Conservation (phyloP, 1,140 invertebrate species). For the Berghia stephanieae region DNA sequence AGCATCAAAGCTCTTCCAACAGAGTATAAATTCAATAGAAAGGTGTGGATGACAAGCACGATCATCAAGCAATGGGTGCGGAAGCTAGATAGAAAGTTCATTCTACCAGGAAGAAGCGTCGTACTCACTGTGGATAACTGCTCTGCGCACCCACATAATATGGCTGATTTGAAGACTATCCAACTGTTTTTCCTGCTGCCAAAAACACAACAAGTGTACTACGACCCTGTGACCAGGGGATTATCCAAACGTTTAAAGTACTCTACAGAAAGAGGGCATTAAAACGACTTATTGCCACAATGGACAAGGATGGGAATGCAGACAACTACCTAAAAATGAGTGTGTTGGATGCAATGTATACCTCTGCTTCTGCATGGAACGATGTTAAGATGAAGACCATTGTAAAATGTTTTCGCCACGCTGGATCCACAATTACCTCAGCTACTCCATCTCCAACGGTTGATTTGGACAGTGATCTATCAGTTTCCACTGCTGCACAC, state of each 20-base stretch:
- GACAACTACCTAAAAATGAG: neutral
- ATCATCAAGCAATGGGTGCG: slow-evolving; percentile 38
- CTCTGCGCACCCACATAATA: slow-evolving; percentile 38
- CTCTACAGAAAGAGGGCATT: neutral
- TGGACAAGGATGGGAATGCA: neutral
- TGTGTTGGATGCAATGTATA: neutral
- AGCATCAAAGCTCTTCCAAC: slow-evolving; percentile 39
- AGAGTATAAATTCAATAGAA: slow-evolving; percentile 36
- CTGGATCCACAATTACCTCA: slow-evolving; percentile 17
- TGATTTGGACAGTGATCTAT: no score
- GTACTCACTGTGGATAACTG: slow-evolving; percentile 39
- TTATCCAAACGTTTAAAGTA: neutral
- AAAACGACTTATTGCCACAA: neutral
- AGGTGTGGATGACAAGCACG: slow-evolving; percentile 38
- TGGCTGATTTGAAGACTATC: slow-evolving; percentile 29
- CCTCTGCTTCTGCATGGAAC: neutral
- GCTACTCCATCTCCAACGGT: no score
- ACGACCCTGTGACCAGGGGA: slow-evolving; percentile 37
- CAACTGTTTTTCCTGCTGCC: slow-evolving; percentile 37
- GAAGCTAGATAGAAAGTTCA: slow-evolving; percentile 30
- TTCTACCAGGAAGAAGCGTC: slow-evolving; percentile 21
- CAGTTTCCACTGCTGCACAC: no score
- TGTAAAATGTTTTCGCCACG: neutral
- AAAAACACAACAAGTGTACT: slow-evolving; percentile 35
- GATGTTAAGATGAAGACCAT: neutral